phyloP scores from a whole-genome alignment of 2,113 vertebrate genomes.

The Centropristis striata region DNA sequence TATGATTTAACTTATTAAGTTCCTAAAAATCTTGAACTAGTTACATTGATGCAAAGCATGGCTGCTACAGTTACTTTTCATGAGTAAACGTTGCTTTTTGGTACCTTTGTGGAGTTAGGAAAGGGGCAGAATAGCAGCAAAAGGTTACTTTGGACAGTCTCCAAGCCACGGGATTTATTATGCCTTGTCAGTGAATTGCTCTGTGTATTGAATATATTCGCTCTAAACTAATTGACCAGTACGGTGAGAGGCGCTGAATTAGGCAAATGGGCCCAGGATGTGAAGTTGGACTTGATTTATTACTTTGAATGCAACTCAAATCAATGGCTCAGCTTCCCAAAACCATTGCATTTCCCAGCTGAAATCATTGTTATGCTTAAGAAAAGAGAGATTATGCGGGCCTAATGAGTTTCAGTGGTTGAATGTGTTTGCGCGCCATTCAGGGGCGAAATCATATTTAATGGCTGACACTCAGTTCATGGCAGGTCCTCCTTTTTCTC shows the following conservation, averaged over 20 bases:
- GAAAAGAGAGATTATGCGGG: constrained; percentile 89
- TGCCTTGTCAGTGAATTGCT: constrained; percentile 82
- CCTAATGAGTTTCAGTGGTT: constrained; percentile 87
- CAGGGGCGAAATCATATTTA: constrained; percentile 89
- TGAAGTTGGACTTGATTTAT: constrained; percentile 90
- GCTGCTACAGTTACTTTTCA: constrained; percentile 36
- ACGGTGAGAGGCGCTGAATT: constrained; percentile 86
- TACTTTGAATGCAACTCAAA: constrained; percentile 88
- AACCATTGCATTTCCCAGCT: constrained; percentile 86
- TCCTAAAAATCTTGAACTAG: not conserved
- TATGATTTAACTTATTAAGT: constrained; percentile 34
- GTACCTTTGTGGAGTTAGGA: constrained; percentile 49
- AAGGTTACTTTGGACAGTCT: constrained; percentile 77
- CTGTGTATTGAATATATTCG: constrained; percentile 86
- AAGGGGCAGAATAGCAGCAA: constrained; percentile 63
- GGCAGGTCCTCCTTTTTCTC: constrained; percentile 84
- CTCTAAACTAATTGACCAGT: constrained; percentile 89
- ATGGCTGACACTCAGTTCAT: constrained; percentile 87
- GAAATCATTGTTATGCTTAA: constrained; percentile 88
- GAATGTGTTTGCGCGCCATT: constrained; percentile 85
- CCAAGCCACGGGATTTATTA: constrained; percentile 84
- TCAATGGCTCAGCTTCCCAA: constrained; percentile 85
- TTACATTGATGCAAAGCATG: constrained; percentile 24
- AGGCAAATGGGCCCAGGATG: constrained; percentile 86
- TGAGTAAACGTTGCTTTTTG: constrained; percentile 23